Percentiles rank a stretch among this genome's conserved stretches.
phyloP scores from a whole-genome alignment of 1,140 invertebrate genomes.

The Pinna nobilis region DNA sequence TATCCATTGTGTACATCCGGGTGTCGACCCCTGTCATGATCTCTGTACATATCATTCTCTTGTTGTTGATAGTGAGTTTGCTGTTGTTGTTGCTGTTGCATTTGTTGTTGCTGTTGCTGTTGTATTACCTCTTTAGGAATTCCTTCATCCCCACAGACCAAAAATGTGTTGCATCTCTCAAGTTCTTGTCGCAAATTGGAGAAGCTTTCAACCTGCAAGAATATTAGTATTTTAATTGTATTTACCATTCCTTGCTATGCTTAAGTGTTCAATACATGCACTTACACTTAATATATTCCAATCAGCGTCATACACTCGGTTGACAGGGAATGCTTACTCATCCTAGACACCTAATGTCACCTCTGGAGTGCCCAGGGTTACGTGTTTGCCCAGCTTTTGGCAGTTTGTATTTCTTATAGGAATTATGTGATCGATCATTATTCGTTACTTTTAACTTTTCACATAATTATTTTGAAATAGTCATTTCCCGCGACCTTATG shows the following conservation, averaged over 20 bases:
- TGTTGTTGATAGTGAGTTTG: background rate
- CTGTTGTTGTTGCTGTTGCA: background rate
- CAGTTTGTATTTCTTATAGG: too few relatives aligned
- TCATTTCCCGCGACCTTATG: too few relatives aligned
- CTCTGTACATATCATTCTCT: background rate
- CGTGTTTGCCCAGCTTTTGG: too few relatives aligned
- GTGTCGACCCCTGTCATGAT: background rate
- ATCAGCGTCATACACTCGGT: too few relatives aligned
- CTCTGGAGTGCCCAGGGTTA: too few relatives aligned
- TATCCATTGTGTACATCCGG: background rate
- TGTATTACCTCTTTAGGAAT: conserved; percentile 15
- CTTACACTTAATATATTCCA: too few relatives aligned
- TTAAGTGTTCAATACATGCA: too few relatives aligned
- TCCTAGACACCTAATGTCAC: background rate
- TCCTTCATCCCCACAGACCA: conserved; percentile 19
- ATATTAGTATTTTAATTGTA: background rate
- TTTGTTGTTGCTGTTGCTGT: background rate
- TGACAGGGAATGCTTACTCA: too few relatives aligned
- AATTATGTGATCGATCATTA: too few relatives aligned
- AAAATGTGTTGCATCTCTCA: conserved; percentile 6
- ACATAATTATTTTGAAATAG: too few relatives aligned
- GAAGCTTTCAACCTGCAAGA: conserved; percentile 28
- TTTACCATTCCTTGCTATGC: background rate
- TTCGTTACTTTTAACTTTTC: too few relatives aligned
- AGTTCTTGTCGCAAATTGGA: conserved; percentile 19